Conservation (phyloP, 2,797 vertebrate species). For the Platyrinchus mystaceus region DNA sequence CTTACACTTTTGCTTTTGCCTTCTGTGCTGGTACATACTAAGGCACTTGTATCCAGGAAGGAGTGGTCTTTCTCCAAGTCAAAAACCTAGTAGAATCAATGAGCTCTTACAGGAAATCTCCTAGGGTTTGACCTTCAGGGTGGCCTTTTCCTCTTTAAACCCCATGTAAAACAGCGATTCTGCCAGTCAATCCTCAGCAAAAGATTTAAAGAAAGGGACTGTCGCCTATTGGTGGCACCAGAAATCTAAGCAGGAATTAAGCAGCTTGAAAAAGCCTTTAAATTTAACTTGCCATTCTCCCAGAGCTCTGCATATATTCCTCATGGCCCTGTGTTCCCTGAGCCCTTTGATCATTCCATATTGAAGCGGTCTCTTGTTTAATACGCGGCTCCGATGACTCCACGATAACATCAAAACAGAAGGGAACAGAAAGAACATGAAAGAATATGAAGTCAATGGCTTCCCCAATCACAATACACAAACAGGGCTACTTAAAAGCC, state of each 20-base stretch:
- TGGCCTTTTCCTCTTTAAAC: slow-evolving; percentile 56
- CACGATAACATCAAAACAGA: slow-evolving; percentile 65
- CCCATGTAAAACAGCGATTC: slow-evolving; percentile 31
- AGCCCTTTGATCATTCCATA: slow-evolving; percentile 65
- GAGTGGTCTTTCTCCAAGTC: slow-evolving; percentile 6
- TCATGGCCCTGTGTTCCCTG: slow-evolving; percentile 52
- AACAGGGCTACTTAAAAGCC: slow-evolving; percentile 49
- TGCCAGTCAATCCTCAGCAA: slow-evolving; percentile 36
- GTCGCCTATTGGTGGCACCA: slow-evolving; percentile 53
- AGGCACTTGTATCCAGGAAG: slow-evolving; percentile 50
- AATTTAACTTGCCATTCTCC: slow-evolving; percentile 45
- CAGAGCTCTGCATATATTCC: slow-evolving; percentile 58
- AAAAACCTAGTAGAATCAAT: slow-evolving; percentile 55
- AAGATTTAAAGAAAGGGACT: slow-evolving; percentile 42
- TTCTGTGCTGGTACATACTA: slow-evolving; percentile 46
- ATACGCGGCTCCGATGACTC: slow-evolving; percentile 42
- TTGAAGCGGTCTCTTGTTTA: slow-evolving; percentile 70
- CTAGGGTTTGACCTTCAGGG: slow-evolving; percentile 51
- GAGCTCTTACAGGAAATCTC: slow-evolving; percentile 65
- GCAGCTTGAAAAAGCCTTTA: slow-evolving; percentile 60
- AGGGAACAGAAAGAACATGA: slow-evolving; percentile 60
- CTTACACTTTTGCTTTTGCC: slow-evolving; percentile 34
- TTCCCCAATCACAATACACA: slow-evolving; percentile 36
- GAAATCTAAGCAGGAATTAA: slow-evolving; percentile 67
- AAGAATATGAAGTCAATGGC: slow-evolving; percentile 55